Evolutionary conservation across 2,113 vertebrate genomes (phyloP).

Genomic region (Catharus fuscescens): DNA sequence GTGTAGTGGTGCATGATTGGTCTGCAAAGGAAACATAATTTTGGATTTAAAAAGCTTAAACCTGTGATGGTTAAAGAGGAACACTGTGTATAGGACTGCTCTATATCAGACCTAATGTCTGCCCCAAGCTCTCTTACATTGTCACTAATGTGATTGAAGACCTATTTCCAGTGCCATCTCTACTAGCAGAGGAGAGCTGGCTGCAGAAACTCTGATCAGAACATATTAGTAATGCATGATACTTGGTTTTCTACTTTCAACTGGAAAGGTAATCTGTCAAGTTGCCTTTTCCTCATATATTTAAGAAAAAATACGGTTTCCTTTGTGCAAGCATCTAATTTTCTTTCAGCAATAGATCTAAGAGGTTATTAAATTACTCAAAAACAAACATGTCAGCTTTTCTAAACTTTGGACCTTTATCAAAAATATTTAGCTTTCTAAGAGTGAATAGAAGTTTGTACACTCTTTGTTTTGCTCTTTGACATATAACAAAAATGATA

Average conservation of each 20-base stretch:
- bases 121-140: neutral
- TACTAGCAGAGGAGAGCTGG: neutral
- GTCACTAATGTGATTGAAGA: neutral
- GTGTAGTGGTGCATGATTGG: neutral
- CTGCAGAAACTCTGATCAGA: neutral
- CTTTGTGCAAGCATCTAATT: constrained; percentile 65
- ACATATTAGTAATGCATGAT: neutral
- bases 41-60: neutral
- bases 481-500: constrained; percentile 7
- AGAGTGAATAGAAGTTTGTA: constrained; percentile 57
- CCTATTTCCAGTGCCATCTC: neutral
- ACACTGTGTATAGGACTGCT: neutral
- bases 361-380: constrained; percentile 25
- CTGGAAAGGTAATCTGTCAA: neutral
- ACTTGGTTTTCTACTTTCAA: neutral
- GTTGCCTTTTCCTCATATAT: neutral
- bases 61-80: neutral
- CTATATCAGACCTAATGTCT: neutral
- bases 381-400: constrained; percentile 52
- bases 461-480: constrained; percentile 31
- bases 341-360: constrained; percentile 69
- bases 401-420: constrained; percentile 74
- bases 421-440: constrained; percentile 62
- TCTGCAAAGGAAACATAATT: neutral
- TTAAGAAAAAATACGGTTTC: neutral